Evolutionary conservation across 2,113 vertebrate genomes (phyloP).

Genomic region (Furnarius figulus): DNA sequence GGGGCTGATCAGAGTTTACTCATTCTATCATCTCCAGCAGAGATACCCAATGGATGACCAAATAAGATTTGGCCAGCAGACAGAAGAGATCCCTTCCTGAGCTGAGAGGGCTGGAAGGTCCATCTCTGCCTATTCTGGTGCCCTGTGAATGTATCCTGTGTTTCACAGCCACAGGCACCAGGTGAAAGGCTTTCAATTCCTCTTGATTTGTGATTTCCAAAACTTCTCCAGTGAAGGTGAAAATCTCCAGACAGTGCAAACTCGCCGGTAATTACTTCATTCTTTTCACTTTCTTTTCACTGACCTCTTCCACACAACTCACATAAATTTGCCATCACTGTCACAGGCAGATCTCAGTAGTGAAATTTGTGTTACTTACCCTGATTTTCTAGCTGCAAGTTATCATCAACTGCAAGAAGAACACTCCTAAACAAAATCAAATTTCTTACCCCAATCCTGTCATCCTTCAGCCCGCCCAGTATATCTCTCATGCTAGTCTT

Average conservation of each 20-base stretch:
- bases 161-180: not conserved
- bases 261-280: not conserved
- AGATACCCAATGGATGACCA: not conserved
- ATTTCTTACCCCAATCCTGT: not conserved
- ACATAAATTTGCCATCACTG: not conserved
- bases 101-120: not conserved
- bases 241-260: not conserved
- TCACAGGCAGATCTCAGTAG: not conserved
- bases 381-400: not conserved
- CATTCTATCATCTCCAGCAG: not conserved
- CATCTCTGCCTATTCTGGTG: fast-evolving
- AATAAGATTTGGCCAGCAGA: not conserved
- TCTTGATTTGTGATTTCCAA: not conserved
- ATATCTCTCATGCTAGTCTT: not conserved
- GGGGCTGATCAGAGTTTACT: not conserved
- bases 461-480: not conserved
- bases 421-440: not conserved
- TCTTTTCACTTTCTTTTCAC: not conserved
- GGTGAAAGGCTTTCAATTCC: not conserved
- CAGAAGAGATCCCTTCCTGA: not conserved
- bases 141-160: not conserved
- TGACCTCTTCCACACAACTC: not conserved
- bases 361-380: not conserved
- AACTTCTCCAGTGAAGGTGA: not conserved
- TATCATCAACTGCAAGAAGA: not conserved